Base-by-base conservation (phyloP, 2,797 vertebrate species). In the Acrocephalus scirpaceus region DNA sequence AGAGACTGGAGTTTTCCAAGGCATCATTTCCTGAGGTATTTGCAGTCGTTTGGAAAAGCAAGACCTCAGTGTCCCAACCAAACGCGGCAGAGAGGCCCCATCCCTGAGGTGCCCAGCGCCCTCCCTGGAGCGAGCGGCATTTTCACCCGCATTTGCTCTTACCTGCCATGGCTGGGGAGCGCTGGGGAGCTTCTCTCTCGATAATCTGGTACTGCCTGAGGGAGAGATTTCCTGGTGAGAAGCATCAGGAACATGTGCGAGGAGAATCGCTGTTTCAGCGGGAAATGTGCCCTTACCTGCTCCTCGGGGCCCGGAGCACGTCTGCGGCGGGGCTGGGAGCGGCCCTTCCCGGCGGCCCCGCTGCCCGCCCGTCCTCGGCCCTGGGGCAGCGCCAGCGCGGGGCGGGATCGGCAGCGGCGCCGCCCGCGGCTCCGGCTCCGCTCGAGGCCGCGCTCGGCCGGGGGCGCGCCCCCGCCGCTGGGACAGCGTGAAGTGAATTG, bases 121-220 rank as follows among this genome's bases (percentile, higher is more conserved):
- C 44, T 7, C 25, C 21, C n/a, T 3, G 40, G 32, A 15, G 27
- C 0, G 1, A 72, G 38, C 10, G 16, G 38, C 29, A 1, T 16
- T 75, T 65, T 14, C 13, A 20, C 10, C 3, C 2, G 1, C 4
- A 1, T 34, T 54, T 36, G 27, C 16, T 38, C 90, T 88, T 84
- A 93, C 96, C 96, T 86, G 96, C 83, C 97, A 97, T 97, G 56
- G 73, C 8, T 54, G 3, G 9, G 16, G 11, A 81, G 42, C 40
- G 5, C 29, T 4, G 3, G 4, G 32, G 5, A 38, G 40, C 57
- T n/a, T 60, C 47, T 26, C 5, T 13, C 57, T 10, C 1, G 45
- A 22, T 79, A 38, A 13, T 7, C 20, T 1, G 36, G 2, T 1
- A 3, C 2, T 4, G 27, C 66, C 92, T 79, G 67, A 0, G 58